Base-by-base conservation (phyloP, 2,797 vertebrate genomes). In the Lepidocolaptes lacrymiger region DNA sequence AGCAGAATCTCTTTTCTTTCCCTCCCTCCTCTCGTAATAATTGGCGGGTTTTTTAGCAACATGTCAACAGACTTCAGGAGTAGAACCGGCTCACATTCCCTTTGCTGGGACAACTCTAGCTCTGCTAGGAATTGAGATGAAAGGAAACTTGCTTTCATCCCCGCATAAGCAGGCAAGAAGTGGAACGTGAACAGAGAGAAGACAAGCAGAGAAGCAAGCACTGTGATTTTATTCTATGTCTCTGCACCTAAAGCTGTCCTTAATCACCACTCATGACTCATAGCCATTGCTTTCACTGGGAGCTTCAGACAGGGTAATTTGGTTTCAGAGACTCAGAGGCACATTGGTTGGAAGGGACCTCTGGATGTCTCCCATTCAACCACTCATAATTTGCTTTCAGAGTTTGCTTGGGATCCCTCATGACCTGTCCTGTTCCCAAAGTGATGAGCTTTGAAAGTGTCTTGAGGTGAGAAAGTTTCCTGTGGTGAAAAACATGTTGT, bases 111-210 rank as follows among this genome's bases (percentile, higher is more conserved):
- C 4, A 6, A 89, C 71, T 90, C 86, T 79, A 61, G 63, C 83
- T 95, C 91, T 95, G 92, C 92, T 76, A 97, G 94, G 95, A 97
- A 96, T 79, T 95, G 90, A 95, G 88, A 97, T 95, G 82, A 97
- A 96, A 95, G 86, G 56, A 81, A 95, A 76, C 44, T 95, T 95
- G 85, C 84, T 96, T 95, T 96, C 84, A 95, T 76, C 83, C 92
- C 63, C 71, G 80, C 77, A 44, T 87, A 96, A 67, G 61, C 80
- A 94, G 93, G 77, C 88, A 93, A 95, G 93, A 95, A 96, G 71
- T 85, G 77, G 93, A 95, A 86, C 93, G 93, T 48, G 74, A 95
- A 87, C 74, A 93, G 84, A 91, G 54, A 64, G 83, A 76, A 87
- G 92, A 90, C 18, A 22, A 90, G 95, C 71, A 63, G 90, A 86